Evolutionary conservation across 2,113 vertebrate species (phyloP).

Genomic region (Mastomys natalensis): DNA sequence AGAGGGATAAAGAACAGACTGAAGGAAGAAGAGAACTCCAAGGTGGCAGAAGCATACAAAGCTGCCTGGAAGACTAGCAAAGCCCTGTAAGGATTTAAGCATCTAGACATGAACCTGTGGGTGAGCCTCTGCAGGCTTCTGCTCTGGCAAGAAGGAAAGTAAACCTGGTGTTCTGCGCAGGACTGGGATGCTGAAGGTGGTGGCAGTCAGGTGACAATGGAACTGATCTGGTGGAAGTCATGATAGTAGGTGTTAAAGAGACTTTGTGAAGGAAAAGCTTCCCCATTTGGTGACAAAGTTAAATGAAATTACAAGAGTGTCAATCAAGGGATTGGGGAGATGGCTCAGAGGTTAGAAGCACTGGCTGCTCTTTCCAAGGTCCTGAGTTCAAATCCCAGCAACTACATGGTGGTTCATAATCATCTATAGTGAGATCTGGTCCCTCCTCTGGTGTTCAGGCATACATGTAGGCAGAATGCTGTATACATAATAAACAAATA

Average conservation of each 20-base stretch:
- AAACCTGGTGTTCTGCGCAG: not conserved
- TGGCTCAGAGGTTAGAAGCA: no score
- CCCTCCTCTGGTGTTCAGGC: no score
- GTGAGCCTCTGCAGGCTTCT: not conserved
- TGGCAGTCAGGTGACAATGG: not conserved
- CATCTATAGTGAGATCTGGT: no score
- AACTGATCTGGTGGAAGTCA: not conserved
- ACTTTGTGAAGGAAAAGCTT: not conserved
- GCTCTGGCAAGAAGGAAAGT: not conserved
- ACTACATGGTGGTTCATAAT: no score
- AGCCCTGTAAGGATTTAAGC: not conserved
- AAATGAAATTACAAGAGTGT: not conserved
- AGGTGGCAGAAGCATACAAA: not conserved
- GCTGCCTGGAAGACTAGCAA: not conserved
- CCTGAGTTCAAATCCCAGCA: no score
- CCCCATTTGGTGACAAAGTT: conserved; percentile 12
- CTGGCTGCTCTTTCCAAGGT: no score
- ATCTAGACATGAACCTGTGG: not conserved
- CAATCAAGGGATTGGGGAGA: not conserved
- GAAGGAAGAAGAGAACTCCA: not conserved
- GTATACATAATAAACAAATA: no score
- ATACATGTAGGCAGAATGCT: no score
- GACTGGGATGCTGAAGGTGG: not conserved
- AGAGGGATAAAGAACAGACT: not conserved
- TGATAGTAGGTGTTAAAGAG: not conserved